These are phyloP conservation scores for Epinephelus lanceolatus DNA, from an alignment of 2,113 vertebrate genomes.

Conservation along the genomic window DNA sequence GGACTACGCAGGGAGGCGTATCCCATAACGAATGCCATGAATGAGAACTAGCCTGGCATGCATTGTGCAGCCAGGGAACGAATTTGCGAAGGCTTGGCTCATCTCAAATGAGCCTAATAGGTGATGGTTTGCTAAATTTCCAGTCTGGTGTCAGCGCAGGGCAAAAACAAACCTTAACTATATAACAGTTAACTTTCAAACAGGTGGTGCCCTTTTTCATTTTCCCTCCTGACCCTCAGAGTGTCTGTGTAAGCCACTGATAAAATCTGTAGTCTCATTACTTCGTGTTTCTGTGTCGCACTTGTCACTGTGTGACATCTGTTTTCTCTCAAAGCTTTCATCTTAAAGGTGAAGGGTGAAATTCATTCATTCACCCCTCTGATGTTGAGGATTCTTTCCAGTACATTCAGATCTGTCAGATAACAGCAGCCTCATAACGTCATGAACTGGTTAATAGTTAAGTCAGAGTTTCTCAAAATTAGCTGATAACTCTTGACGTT, in stretches of 20 bases:
- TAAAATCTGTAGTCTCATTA: background rate
- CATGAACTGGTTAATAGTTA: background rate
- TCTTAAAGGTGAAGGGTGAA: background rate
- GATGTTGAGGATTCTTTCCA: background rate
- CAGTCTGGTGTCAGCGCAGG: background rate
- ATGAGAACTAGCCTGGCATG: no score
- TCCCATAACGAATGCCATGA: no score
- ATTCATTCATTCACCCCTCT: background rate
- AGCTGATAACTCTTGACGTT: background rate
- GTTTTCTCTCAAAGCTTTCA: background rate
- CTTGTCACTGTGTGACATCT: background rate
- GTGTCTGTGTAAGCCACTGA: background rate
- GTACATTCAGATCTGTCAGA: background rate
- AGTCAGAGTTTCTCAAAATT: background rate
- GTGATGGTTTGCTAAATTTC: no score
- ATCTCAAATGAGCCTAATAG: no score
- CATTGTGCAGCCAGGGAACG: no score
- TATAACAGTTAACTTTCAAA: background rate
- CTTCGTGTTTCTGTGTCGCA: background rate
- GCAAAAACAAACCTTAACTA: background rate
- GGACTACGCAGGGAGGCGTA: no score
- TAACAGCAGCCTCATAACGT: background rate
- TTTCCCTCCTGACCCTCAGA: background rate
- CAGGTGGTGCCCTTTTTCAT: background rate
- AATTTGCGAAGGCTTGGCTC: no score